Conservation (phyloP, 1,140 invertebrate genomes). For the Polypedilum pembai region DNA sequence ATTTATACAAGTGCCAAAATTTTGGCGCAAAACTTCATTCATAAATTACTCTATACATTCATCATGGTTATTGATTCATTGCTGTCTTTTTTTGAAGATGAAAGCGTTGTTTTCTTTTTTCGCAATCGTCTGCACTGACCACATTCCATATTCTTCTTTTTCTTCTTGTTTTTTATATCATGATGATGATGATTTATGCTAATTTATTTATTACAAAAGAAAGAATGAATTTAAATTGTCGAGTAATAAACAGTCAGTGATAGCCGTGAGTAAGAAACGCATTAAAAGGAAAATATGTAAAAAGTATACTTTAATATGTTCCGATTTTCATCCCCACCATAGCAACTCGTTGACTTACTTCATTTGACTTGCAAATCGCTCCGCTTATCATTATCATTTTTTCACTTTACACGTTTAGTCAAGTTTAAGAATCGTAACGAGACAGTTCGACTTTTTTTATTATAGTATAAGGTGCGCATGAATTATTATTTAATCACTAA, state of each 20-base stretch:
- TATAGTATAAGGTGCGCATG: background rate
- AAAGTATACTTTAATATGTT: background rate
- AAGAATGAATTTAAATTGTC: background rate
- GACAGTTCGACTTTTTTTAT: background rate
- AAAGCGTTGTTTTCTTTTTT: too few species aligned
- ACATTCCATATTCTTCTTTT: too few species aligned
- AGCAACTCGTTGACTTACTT: background rate
- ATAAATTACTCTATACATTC: background rate
- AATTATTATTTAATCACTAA: background rate
- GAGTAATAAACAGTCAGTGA: background rate
- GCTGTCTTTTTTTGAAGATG: too few species aligned
- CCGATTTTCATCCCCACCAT: background rate
- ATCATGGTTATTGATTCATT: too few species aligned
- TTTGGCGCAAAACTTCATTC: background rate
- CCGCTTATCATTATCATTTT: conserved; percentile 25
- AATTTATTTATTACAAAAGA: background rate
- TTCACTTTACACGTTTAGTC: conserved; percentile 1
- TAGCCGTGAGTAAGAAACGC: background rate
- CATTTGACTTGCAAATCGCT: background rate
- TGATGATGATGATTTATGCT: too few species aligned
- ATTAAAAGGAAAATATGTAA: background rate
- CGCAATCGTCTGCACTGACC: too few species aligned
- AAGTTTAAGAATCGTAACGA: background rate
- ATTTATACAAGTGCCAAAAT: background rate
- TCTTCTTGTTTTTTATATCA: too few species aligned